phyloP scores from a whole-genome alignment of 1,140 invertebrate genomes.

The Battus philenor region DNA sequence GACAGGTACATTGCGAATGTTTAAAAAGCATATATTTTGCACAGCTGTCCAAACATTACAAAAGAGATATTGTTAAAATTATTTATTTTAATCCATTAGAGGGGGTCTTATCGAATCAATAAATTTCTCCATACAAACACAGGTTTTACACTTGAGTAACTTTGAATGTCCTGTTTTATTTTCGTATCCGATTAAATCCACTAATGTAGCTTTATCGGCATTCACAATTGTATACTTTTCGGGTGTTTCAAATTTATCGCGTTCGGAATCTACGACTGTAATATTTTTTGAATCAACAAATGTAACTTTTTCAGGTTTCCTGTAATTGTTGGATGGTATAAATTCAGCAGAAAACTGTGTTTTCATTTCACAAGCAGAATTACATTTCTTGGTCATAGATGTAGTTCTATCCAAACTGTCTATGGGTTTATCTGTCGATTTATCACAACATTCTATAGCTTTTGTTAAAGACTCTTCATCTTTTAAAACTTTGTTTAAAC shows the following conservation, averaged over 20 bases:
- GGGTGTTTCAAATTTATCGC: too few species aligned
- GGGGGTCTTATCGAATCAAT: constrained; percentile 49
- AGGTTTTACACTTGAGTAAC: constrained; percentile 16
- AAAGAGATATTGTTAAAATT: too few species aligned
- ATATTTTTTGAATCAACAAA: constrained; percentile 17
- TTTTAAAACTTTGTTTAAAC: constrained; percentile 37
- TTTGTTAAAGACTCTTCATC: constrained; percentile 45
- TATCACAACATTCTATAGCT: constrained; percentile 27
- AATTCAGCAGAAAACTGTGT: constrained; percentile 8
- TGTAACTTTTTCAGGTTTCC: constrained; percentile 24
- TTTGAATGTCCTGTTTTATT: constrained; percentile 1
- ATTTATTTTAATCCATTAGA: constrained; percentile 12
- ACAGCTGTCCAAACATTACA: constrained; percentile 2
- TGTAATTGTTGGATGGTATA: constrained; percentile 8
- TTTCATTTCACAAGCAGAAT: constrained; percentile 8
- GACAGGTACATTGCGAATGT: too few species aligned
- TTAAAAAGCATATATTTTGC: too few species aligned
- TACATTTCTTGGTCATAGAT: constrained; percentile 22
- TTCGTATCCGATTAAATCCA: background rate
- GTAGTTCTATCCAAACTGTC: constrained; percentile 29
- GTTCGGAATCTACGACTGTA: background rate
- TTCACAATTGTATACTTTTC: too few species aligned
- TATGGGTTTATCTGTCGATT: constrained; percentile 27
- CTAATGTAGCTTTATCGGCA: constrained; percentile 27
- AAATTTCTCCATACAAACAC: constrained; percentile 39